Evolutionary conservation across 2,888 invertebrate genomes (phyloP).

Genomic region (Aromia moschata): DNA sequence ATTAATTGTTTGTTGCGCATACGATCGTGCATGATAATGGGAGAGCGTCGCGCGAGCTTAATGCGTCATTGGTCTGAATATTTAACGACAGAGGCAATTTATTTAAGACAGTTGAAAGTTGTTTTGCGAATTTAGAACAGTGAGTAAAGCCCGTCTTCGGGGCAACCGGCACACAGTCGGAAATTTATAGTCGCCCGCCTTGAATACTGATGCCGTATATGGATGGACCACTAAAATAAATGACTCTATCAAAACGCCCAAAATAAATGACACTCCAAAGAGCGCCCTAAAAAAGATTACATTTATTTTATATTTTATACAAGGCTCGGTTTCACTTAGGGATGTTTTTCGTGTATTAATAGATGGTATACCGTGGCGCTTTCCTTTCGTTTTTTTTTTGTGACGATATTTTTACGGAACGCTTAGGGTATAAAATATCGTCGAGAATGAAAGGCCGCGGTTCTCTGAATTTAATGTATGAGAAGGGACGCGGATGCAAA

Average conservation of each 20-base stretch:
- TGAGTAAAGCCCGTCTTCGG: conserved; percentile 41
- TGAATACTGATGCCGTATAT: conserved; percentile 37
- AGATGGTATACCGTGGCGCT: conserved; percentile 7
- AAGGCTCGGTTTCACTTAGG: conserved; percentile 9
- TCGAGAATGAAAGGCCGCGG: background rate
- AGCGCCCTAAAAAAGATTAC: conserved; percentile 15
- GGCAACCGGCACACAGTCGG: conserved; percentile 39
- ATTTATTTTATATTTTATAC: conserved; percentile 18
- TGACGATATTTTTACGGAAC: conserved; percentile 5
- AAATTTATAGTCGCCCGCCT: conserved; percentile 39
- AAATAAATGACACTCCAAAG: conserved; percentile 17
- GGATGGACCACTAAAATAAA: conserved; percentile 15
- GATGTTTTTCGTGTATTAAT: conserved; percentile 15
- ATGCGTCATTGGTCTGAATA: conserved; percentile 32
- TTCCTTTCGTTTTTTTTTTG: conserved; percentile 11
- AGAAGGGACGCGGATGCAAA: no score
- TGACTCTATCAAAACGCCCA: conserved; percentile 17
- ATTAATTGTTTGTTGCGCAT: no score
- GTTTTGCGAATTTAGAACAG: conserved; percentile 40
- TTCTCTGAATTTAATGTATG: no score
- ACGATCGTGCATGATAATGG: conserved; percentile 24
- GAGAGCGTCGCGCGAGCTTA: conserved; percentile 28
- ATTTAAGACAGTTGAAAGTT: conserved; percentile 38
- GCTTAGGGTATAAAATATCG: conserved; percentile 2
- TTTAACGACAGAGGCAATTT: conserved; percentile 36